phyloP scores from a whole-genome alignment of 2,797 vertebrate genomes.

The Sebastes diaconus region DNA sequence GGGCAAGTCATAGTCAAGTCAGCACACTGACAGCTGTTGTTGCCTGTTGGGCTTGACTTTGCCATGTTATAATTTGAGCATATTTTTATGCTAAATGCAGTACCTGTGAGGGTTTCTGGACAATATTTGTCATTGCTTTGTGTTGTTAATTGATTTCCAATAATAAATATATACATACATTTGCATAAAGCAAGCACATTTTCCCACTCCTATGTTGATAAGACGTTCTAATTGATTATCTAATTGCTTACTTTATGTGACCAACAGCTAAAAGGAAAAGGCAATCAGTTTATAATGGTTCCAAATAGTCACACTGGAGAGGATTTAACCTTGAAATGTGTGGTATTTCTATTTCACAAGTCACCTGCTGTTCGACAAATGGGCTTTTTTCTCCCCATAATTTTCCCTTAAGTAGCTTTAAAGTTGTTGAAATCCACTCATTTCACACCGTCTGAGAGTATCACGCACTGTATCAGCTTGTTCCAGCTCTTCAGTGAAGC shows the following conservation, averaged over 20 bases:
- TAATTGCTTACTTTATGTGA: not conserved
- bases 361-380: not conserved
- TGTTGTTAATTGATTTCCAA: too few species aligned
- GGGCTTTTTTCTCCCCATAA: not conserved
- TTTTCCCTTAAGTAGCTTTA: not conserved
- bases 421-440: not conserved
- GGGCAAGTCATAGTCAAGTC: too few species aligned
- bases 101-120: too few species aligned
- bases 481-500: not conserved
- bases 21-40: too few species aligned
- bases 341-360: not conserved
- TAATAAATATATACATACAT: too few species aligned
- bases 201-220: too few species aligned
- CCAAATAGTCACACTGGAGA: not conserved
- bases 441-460: not conserved
- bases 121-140: too few species aligned
- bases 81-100: too few species aligned
- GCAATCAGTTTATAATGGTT: not conserved
- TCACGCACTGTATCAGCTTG: not conserved
- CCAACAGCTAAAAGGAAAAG: not conserved
- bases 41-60: accelerated
- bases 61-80: too few species aligned
- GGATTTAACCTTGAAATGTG: not conserved
- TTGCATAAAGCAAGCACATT: too few species aligned
- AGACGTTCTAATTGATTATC: too few species aligned